Percentiles rank a stretch among this genome's conserved stretches.
phyloP scores from a whole-genome alignment of 1,140 invertebrate species.

The Liolophura sinensis region DNA sequence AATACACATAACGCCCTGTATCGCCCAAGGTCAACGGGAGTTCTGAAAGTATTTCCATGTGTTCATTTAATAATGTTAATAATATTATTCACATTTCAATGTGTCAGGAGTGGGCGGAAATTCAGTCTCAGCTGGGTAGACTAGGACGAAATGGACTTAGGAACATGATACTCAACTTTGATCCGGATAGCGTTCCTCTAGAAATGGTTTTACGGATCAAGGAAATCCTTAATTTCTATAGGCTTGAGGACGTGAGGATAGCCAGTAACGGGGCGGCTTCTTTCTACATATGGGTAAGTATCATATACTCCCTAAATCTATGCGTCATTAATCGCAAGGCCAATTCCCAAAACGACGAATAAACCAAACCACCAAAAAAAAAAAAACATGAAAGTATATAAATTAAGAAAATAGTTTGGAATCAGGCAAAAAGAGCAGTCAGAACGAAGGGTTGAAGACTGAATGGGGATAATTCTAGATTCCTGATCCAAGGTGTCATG shows the following conservation, averaged over 20 bases:
- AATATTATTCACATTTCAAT: neutral
- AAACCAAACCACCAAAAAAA: no score
- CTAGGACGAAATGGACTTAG: constrained; percentile 41
- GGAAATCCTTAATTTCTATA: constrained; percentile 34
- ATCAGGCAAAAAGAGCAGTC: no score
- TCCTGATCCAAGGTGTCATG: no score
- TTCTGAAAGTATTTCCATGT: neutral
- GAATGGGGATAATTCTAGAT: no score
- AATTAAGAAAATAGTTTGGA: no score
- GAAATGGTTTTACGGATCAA: constrained; percentile 26
- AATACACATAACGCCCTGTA: no score
- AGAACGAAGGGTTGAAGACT: no score
- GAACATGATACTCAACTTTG: constrained; percentile 34
- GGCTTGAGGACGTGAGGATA: constrained; percentile 28
- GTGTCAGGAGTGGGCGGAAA: constrained; percentile 44
- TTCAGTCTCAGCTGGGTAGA: constrained; percentile 36
- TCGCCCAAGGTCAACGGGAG: no score
- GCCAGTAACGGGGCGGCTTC: constrained; percentile 18
- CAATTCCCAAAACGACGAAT: no score
- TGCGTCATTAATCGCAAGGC: no score
- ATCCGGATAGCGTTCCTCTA: constrained; percentile 37
- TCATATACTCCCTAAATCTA: no score
- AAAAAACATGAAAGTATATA: no score
- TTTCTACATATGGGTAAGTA: constrained; percentile 25
- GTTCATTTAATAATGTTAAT: neutral